Evolutionary conservation across 1,140 invertebrate species (phyloP).

Genomic region (Drosophila nigrodunni): DNA sequence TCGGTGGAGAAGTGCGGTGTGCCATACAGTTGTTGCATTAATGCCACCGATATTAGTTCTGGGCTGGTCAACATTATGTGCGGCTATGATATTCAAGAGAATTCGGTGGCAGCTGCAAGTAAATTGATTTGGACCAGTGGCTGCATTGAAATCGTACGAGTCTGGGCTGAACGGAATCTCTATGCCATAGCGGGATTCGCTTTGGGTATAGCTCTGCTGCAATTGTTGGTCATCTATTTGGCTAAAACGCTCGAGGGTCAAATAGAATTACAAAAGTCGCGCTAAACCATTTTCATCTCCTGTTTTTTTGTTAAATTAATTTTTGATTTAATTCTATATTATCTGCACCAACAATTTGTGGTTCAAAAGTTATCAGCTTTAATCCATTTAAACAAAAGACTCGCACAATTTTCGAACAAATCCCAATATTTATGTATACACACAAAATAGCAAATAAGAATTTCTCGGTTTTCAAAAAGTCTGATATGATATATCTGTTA

Average conservation of each 20-base stretch:
- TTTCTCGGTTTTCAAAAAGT: conserved; percentile 13
- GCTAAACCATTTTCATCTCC: conserved; percentile 85
- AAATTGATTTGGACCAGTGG: conserved; percentile 95
- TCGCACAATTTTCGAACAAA: not conserved
- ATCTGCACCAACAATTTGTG: not conserved
- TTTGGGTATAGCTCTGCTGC: conserved; percentile 91
- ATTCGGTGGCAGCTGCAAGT: conserved; percentile 92
- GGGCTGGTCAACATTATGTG: conserved; percentile 96
- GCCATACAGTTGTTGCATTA: conserved; percentile 97
- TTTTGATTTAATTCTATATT: not conserved
- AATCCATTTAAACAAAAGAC: not conserved
- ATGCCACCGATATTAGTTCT: conserved; percentile 94
- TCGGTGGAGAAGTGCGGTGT: conserved; percentile 95
- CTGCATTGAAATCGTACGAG: conserved; percentile 94
- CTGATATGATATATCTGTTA: not conserved
- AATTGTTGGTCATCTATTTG: conserved; percentile 95
- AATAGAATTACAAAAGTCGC: conserved; percentile 94
- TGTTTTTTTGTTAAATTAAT: not conserved
- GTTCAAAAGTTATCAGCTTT: not conserved
- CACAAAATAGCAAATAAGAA: not conserved
- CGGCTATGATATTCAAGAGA: conserved; percentile 93
- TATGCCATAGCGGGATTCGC: conserved; percentile 95
- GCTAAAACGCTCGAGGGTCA: conserved; percentile 96
- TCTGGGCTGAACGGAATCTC: conserved; percentile 93
- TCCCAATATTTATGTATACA: conserved; percentile 14